phyloP scores from a whole-genome alignment of 2,888 invertebrate genomes.

The Terebella lapidaria region DNA sequence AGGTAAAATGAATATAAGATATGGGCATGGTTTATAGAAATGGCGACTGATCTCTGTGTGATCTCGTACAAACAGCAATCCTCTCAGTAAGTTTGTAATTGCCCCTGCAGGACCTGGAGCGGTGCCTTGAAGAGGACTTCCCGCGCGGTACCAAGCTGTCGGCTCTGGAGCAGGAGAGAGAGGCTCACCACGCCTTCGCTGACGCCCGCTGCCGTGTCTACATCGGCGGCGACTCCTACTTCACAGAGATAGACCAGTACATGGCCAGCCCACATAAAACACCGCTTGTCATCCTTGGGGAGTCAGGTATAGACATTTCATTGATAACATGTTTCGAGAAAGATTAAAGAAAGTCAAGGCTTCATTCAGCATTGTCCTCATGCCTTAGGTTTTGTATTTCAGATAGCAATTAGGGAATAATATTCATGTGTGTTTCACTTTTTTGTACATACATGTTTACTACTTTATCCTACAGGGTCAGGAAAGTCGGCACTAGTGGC shows the following conservation, averaged over 20 bases:
- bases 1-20: no score
- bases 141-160: conserved; percentile 35
- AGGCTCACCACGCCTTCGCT: conserved; percentile 36
- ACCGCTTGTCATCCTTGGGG: conserved; percentile 36
- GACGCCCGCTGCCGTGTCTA: conserved; percentile 33
- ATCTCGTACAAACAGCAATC: no score
- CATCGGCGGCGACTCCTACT: conserved; percentile 36
- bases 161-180: conserved; percentile 31
- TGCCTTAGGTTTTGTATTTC: no score
- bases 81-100: no score
- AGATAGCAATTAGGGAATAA: no score
- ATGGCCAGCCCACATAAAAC: conserved; percentile 14
- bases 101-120: conserved; percentile 31
- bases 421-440: no score
- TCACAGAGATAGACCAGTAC: conserved; percentile 26
- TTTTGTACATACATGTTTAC: no score
- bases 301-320: conserved; percentile 32
- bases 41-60: no score
- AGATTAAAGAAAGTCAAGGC: no score
- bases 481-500: conserved; percentile 39
- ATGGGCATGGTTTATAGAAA: no score
- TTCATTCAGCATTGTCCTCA: no score
- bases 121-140: conserved; percentile 32
- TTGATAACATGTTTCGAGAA: no score
- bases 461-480: conserved; percentile 31